These are phyloP conservation scores for Atta texana DNA, from an alignment of 1,140 invertebrate genomes.

Conservation along the genomic window DNA sequence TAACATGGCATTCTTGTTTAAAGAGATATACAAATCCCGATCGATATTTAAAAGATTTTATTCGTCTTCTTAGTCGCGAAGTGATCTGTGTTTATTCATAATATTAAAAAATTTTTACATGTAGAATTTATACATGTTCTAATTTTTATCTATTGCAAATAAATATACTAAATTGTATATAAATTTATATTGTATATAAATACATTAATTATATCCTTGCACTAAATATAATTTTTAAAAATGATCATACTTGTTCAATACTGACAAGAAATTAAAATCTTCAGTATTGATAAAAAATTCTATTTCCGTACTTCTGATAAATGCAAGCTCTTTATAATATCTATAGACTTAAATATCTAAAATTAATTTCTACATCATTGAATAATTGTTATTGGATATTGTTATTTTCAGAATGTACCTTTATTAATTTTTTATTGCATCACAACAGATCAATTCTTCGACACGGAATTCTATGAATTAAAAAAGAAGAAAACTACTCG, in stretches of 20 bases:
- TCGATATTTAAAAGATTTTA: conserved; percentile 6
- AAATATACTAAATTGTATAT: too few relatives aligned
- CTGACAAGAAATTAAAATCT: neutral
- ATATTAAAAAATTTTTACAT: neutral
- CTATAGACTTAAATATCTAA: neutral
- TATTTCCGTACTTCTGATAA: neutral
- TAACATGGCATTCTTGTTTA: conserved; percentile 13
- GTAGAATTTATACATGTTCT: neutral
- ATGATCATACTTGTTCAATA: neutral
- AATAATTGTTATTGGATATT: neutral
- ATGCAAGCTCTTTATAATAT: neutral
- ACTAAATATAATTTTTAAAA: neutral
- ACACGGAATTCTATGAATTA: conserved; percentile 10
- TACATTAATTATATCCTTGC: neutral
- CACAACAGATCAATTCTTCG: conserved; percentile 7
- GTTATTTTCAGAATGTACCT: neutral
- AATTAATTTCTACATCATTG: neutral
- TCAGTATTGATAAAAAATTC: neutral
- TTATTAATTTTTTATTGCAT: neutral
- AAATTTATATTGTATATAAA: too few relatives aligned
- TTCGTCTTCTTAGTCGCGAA: neutral
- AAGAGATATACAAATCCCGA: neutral
- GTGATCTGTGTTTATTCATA: neutral
- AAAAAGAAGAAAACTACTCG: conserved; percentile 1
- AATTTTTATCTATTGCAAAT: neutral